These are phyloP conservation scores for Drosophila greeni DNA, from an alignment of 2,888 invertebrate genomes.

Conservation along the genomic window DNA sequence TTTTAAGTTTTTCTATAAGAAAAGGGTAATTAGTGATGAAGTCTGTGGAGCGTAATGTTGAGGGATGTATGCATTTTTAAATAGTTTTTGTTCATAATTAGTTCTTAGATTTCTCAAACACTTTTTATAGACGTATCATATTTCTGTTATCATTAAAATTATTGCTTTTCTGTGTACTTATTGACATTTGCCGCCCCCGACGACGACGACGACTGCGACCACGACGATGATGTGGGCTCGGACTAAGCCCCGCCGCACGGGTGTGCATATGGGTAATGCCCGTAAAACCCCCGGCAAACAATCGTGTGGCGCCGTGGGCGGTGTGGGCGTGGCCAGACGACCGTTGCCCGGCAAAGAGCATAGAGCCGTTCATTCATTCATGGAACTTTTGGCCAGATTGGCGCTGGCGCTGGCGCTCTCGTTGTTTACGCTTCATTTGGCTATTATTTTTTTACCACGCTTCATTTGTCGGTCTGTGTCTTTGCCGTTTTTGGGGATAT, in stretches of 20 bases:
- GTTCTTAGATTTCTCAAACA: neutral
- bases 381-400: slow-evolving; percentile 50
- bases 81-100: no score
- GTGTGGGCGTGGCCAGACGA: slow-evolving; percentile 48
- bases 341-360: slow-evolving; percentile 29
- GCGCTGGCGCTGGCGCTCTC: slow-evolving; percentile 14
- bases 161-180: slow-evolving; percentile 3
- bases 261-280: slow-evolving; percentile 49
- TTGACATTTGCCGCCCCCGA: slow-evolving; percentile 38
- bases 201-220: slow-evolving; percentile 10
- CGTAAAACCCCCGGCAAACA: slow-evolving; percentile 56
- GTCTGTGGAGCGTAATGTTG: no score
- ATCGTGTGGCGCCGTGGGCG: slow-evolving; percentile 61
- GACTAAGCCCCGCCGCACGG: slow-evolving; percentile 22
- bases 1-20: no score
- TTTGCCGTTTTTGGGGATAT: slow-evolving; percentile 47
- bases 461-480: slow-evolving; percentile 41
- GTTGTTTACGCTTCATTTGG: slow-evolving; percentile 70
- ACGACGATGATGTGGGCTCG: slow-evolving; percentile 12
- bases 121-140: neutral
- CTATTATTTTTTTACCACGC: slow-evolving; percentile 46
- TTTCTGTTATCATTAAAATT: neutral
- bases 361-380: slow-evolving; percentile 62
- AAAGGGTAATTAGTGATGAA: no score
- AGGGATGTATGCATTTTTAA: neutral